Evolutionary conservation across 2,888 invertebrate species (phyloP), one percentile per base, ranked within the genome.

Genomic region (Brachylomia viminalis): DNA sequence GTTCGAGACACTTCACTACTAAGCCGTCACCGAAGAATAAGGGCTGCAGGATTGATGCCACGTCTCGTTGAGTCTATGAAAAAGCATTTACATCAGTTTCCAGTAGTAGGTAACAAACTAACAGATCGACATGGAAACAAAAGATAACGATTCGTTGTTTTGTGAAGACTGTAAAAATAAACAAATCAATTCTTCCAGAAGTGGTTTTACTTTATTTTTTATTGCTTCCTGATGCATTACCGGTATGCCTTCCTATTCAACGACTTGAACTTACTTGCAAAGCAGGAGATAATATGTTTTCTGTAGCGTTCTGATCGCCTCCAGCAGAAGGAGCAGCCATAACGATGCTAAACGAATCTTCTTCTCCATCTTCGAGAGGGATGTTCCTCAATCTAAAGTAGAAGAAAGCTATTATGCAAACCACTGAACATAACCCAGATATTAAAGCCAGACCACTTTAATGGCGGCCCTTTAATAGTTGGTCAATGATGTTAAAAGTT

Each of bases 1-100:
- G 99, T 92, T 99, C 99, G 83, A 99, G 95, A 90, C 99, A 98
- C 87, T 98, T 98, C 59, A 99, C 98, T 8, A 99, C 99, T 62
- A 99, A 97, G 38, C 99, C 99, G 93, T 99, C 99, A 3, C 98
- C 98, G 27, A 98, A 97, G 94, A 99, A 98, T 94, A 98, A 98
- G 0, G 98, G 98, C 89, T 98, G 98, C 69, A 99, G 96, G 80
- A 99, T 97, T 82, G 98, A 97, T 0, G 98, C 98, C 80, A 99
- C 98, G 92, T 99, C 99, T 56, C 98, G 97, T 94, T 99, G 99
- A 23, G 99, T 98, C 97, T 98, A 52, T 20, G 7, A 30, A 33
- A 33, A 58, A 42, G 42, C 2, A 47, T 23, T 68, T n/a, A 54
- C 67, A 4, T n/a, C 33, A 67, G 11, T 58, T 11, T 17, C 4